Percentiles rank a stretch among this genome's conserved stretches.
Conservation (phyloP, 2,797 vertebrate species). For the Lutjanus argentimaculatus region DNA sequence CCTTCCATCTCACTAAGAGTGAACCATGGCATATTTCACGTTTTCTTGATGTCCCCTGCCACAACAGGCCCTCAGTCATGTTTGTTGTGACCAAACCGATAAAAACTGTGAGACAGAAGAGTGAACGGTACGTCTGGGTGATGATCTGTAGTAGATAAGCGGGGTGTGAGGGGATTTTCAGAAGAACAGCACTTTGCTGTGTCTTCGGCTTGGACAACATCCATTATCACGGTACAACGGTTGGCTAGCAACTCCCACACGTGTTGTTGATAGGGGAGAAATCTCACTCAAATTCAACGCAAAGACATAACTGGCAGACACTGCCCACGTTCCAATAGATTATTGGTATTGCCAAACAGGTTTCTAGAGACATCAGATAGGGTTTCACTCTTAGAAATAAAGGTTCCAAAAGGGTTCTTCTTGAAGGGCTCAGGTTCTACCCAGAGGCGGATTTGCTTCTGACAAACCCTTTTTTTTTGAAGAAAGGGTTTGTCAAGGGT, state of each 20-base stretch:
- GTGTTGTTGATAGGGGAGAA: conserved; percentile 55
- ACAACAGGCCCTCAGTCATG: conserved; percentile 28
- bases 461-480: too few relatives aligned
- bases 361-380: too few relatives aligned
- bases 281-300: conserved; percentile 49
- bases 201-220: conserved; percentile 55
- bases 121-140: conserved; percentile 39
- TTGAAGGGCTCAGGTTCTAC: too few relatives aligned
- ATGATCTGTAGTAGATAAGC: conserved; percentile 58
- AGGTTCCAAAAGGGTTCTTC: too few relatives aligned
- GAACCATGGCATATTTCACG: conserved; percentile 44
- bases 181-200: conserved; percentile 28
- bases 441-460: too few relatives aligned
- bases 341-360: too few relatives aligned
- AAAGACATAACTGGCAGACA: conserved; percentile 48
- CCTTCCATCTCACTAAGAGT: conserved; percentile 40
- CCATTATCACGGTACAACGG: conserved; percentile 45
- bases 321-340: background rate
- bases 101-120: conserved; percentile 40
- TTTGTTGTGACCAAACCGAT: conserved; percentile 50
- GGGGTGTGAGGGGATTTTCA: conserved; percentile 31
- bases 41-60: conserved; percentile 28
- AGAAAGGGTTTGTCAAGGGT: too few relatives aligned
- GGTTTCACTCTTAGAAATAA: too few relatives aligned
- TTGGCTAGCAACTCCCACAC: conserved; percentile 54